These are phyloP conservation scores for Drosophila pseudoananassae DNA, from an alignment of 1,140 invertebrate genomes.

Conservation along the genomic window DNA sequence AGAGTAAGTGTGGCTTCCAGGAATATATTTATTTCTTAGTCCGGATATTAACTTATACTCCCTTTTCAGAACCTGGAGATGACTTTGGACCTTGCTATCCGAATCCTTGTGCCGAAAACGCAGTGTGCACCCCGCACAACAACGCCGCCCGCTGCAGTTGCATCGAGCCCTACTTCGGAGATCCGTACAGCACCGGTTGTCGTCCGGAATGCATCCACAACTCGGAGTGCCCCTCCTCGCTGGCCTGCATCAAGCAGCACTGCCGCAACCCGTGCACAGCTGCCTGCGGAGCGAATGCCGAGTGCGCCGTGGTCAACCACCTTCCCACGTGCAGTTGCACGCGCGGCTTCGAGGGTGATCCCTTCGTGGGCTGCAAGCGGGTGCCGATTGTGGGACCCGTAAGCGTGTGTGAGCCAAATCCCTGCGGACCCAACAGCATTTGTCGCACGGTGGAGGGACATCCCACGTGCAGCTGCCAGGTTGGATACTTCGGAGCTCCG, in stretches of 20 bases:
- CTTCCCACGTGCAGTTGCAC: constrained; percentile 92
- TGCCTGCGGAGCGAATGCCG: constrained; percentile 91
- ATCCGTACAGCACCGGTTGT: constrained; percentile 91
- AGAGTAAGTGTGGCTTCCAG: constrained; percentile 52
- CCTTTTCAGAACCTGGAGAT: constrained; percentile 70
- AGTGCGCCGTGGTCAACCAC: constrained; percentile 92
- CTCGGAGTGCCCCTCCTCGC: constrained; percentile 91
- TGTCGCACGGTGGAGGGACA: constrained; percentile 89
- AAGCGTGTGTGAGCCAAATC: constrained; percentile 91
- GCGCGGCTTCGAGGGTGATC: constrained; percentile 91
- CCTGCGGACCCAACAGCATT: constrained; percentile 92
- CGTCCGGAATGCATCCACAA: constrained; percentile 92
- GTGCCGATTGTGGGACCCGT: constrained; percentile 84
- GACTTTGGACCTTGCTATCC: constrained; percentile 89
- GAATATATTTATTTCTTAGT: not conserved
- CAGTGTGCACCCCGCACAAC: constrained; percentile 89
- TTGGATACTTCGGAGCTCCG: constrained; percentile 90
- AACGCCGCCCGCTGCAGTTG: constrained; percentile 90
- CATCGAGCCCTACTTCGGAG: constrained; percentile 93
- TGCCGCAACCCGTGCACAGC: constrained; percentile 94
- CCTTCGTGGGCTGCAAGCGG: constrained; percentile 90
- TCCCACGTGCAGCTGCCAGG: constrained; percentile 91
- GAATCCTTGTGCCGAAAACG: constrained; percentile 93
- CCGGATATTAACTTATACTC: not conserved
- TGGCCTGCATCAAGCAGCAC: constrained; percentile 93